These are phyloP conservation scores for Petaurus breviceps DNA, from an alignment of 2,113 vertebrate genomes.

Conservation along the genomic window DNA sequence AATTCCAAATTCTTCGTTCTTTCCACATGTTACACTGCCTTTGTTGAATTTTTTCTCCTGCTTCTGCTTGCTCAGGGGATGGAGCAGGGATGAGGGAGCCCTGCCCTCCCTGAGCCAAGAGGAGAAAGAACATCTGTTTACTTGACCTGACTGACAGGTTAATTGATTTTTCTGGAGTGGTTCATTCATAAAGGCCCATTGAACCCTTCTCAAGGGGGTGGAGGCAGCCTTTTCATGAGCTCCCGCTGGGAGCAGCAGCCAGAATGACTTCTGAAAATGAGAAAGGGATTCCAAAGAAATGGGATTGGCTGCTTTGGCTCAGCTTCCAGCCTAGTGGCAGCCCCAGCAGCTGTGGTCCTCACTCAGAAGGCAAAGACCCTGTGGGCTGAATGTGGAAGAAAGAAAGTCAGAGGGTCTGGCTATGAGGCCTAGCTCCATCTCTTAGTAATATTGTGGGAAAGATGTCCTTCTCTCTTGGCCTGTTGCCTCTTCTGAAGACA, in stretches of 20 bases:
- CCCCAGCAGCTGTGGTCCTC: not conserved
- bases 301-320: constrained; percentile 15
- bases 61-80: not conserved
- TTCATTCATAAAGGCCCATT: constrained; percentile 77
- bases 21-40: not conserved
- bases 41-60: not conserved
- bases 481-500: not conserved
- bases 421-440: not conserved
- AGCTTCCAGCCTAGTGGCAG: not conserved
- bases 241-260: constrained; percentile 52
- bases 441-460: not conserved
- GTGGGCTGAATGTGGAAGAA: not conserved
- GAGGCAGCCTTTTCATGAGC: constrained; percentile 75
- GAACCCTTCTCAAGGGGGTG: constrained; percentile 67
- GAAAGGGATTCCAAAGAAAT: constrained; percentile 71
- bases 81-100: not conserved
- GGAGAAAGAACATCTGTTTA: constrained; percentile 75
- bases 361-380: not conserved
- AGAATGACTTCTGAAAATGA: constrained; percentile 68
- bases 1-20: not conserved
- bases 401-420: not conserved
- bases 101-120: not conserved
- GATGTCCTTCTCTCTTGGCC: not conserved
- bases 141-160: constrained; percentile 72
- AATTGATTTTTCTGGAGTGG: constrained; percentile 75